Evolutionary conservation across 2,113 vertebrate species (phyloP), one percentile per base, ranked within the genome.

Genomic region (Saccopteryx leptura): DNA sequence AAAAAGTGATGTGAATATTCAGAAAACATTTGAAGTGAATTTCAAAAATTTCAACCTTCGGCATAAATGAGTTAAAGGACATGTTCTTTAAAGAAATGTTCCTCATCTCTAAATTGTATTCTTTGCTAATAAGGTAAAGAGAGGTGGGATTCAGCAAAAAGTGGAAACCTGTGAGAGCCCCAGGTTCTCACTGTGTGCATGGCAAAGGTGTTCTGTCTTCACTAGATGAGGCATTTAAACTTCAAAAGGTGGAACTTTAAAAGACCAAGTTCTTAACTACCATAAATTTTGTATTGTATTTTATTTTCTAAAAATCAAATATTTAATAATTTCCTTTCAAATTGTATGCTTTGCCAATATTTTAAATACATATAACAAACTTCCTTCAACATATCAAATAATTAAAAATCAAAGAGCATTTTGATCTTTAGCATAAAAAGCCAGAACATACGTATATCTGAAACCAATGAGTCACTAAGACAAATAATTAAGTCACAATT

Each of bases 401-500:
- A 80, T 79, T 12, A 92, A 97, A 97, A 95, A 24, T 33, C 76
- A 94, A 82, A 76, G n/a, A 13, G 10, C 65, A 84, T 61, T 78
- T 1, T 85, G 72, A 95, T 52, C 7, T 90, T 88, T 69, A 82
- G 5, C 12, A 80, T 61, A 61, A 93, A 92, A 89, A 92, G 28
- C n/a, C 31, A 68, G 19, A 75, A 83, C 0, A 85, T 9, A 46
- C 4, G 1, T 46, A 50, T 68, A 92, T 60, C 1, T 90, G 71
- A 87, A 58, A 54, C 56, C 39, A 82, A 19, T 69, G 12, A 82
- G 54, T 83, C 72, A 96, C 19, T 68, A 68, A 74, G 12, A 93
- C 10, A 71, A 91, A 68, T 54, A 72, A 31, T 17, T n/a, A 78
- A 88, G 12, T 80, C 66, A 71, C 15, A 93, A 48, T 69, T 94